A percentile compares a stretch with the other conserved stretches of the same genome.
These are phyloP conservation scores for Cephalotes varians DNA, from an alignment of 2,888 invertebrate genomes.

Conservation along the genomic window DNA sequence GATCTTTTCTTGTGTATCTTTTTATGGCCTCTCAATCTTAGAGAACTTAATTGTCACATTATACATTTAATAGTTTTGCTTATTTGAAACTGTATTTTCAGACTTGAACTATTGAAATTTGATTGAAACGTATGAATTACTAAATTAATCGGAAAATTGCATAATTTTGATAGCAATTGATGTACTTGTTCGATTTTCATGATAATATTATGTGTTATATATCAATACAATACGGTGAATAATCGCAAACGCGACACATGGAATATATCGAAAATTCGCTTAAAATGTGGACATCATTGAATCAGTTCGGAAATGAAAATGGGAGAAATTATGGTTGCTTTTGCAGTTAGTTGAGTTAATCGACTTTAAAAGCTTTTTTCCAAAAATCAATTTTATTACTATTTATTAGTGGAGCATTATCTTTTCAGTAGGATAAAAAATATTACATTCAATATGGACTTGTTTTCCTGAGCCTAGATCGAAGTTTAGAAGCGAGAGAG, in stretches of 20 bases:
- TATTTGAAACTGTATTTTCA: not conserved
- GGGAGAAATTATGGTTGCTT: slow-evolving; percentile 2
- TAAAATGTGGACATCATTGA: slow-evolving; percentile 21
- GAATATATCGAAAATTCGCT: slow-evolving; percentile 20
- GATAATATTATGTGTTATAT: not conserved
- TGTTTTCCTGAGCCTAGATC: not conserved
- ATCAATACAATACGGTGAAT: not conserved
- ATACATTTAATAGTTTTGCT: not conserved
- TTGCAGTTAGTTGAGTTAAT: slow-evolving; percentile 9
- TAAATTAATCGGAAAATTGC: slow-evolving; percentile 17
- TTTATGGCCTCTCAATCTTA: too few species aligned
- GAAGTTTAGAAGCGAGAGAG: not conserved
- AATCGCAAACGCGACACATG: not conserved
- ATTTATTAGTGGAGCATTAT: not conserved
- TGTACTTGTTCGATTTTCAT: slow-evolving; percentile 12
- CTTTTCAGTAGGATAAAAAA: not conserved
- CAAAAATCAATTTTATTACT: not conserved
- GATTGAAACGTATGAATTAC: slow-evolving; percentile 5
- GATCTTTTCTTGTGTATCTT: too few species aligned
- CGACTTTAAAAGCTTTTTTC: slow-evolving; percentile 10
- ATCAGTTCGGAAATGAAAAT: not conserved
- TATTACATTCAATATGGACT: not conserved
- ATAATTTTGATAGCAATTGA: slow-evolving; percentile 9
- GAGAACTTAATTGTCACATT: too few species aligned
- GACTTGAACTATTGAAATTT: not conserved